A percentile compares a stretch with the other conserved stretches of the same genome.
phyloP scores from a whole-genome alignment of 2,113 vertebrate species.

The Pomatostomus ruficeps region DNA sequence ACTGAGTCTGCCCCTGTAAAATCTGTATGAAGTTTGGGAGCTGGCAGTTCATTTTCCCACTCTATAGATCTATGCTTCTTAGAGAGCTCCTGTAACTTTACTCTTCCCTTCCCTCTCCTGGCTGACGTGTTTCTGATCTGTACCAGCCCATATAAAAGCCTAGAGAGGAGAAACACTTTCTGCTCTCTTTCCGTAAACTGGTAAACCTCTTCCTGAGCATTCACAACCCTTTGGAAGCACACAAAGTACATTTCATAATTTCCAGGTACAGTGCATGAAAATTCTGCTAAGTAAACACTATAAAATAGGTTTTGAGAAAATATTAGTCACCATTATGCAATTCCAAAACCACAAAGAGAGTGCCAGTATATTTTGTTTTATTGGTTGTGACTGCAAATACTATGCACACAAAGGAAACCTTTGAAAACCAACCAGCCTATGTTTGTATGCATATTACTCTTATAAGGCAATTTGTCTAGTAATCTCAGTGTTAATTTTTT shows the following conservation, averaged over 20 bases:
- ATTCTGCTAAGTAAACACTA: slow-evolving; percentile 51
- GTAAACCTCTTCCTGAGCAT: slow-evolving; percentile 25
- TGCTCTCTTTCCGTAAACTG: not conserved
- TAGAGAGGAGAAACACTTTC: not conserved
- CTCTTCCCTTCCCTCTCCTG: not conserved
- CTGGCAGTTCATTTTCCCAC: not conserved
- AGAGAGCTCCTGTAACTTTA: not conserved
- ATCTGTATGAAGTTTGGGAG: not conserved
- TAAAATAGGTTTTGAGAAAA: slow-evolving; percentile 56
- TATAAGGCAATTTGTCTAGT: slow-evolving; percentile 38
- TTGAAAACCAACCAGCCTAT: slow-evolving; percentile 45
- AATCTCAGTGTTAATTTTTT: slow-evolving; percentile 41
- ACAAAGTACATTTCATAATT: slow-evolving; percentile 54
- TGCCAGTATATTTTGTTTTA: slow-evolving; percentile 56
- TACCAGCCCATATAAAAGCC: not conserved
- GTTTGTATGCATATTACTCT: not conserved
- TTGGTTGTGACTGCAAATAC: slow-evolving; percentile 52
- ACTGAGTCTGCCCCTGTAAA: not conserved
- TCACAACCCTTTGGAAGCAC: slow-evolving; percentile 10
- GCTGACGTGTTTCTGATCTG: not conserved
- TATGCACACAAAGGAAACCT: slow-evolving; percentile 48
- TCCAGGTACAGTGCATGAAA: slow-evolving; percentile 49
- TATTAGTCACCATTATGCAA: slow-evolving; percentile 50
- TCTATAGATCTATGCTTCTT: not conserved
- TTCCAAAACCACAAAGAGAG: slow-evolving; percentile 49